Percentiles rank a stretch among this genome's conserved stretches.
phyloP scores from a whole-genome alignment of 2,797 vertebrate genomes.

The Alectoris magna region DNA sequence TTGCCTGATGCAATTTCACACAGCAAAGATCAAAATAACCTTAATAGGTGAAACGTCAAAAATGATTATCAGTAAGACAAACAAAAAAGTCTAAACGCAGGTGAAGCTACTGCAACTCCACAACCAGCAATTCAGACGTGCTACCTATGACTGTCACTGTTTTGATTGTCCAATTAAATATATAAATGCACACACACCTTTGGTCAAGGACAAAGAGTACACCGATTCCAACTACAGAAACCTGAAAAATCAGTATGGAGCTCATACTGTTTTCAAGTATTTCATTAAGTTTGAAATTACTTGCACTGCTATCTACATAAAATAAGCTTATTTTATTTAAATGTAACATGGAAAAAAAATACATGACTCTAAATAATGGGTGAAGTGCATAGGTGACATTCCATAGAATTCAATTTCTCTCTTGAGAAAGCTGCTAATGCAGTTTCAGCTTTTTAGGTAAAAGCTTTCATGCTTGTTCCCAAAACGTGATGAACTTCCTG shows the following conservation, averaged over 20 bases:
- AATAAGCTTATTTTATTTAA: not conserved
- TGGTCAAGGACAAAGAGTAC: not conserved
- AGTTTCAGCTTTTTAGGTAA: conserved; percentile 25
- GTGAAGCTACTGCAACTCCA: not conserved
- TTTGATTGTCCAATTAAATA: not conserved
- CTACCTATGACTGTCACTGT: not conserved
- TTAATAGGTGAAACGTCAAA: not conserved
- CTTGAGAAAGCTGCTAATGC: not conserved
- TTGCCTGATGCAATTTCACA: not conserved
- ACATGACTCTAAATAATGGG: not conserved
- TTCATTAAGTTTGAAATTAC: not conserved
- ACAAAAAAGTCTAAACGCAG: not conserved
- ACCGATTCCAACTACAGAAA: not conserved
- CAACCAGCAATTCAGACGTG: not conserved
- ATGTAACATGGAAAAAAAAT: not conserved
- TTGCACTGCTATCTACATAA: too few species aligned
- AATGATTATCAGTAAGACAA: not conserved
- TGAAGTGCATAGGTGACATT: not conserved
- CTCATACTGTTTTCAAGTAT: not conserved
- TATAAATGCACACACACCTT: not conserved
- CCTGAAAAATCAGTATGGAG: not conserved
- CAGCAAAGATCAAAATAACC: not conserved
- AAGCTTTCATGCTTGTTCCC: conserved; percentile 29
- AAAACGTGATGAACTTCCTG: conserved; percentile 2
- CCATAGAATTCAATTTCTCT: not conserved